Evolutionary conservation across 2,113 vertebrate genomes (phyloP).

Genomic region (Guaruba guarouba): DNA sequence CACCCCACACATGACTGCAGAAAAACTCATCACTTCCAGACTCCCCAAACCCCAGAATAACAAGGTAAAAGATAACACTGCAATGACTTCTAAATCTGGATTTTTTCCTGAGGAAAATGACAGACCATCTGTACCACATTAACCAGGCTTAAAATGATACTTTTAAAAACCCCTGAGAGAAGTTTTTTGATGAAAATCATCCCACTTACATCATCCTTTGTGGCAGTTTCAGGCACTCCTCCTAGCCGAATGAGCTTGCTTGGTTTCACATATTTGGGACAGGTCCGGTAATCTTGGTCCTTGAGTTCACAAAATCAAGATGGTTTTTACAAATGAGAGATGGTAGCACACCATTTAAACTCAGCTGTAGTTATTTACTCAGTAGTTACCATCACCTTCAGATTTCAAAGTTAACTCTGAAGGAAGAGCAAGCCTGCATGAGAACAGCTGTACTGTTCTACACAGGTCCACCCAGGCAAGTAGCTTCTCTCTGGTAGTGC

Average conservation of each 20-base stretch:
- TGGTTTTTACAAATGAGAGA: conserved; percentile 49
- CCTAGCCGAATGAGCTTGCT: conserved; percentile 89
- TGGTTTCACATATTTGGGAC: conserved; percentile 84
- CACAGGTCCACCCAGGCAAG: not conserved
- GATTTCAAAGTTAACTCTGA: not conserved
- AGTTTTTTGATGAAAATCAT: not conserved
- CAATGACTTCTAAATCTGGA: not conserved
- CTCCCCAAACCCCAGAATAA: not conserved
- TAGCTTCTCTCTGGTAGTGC: not conserved
- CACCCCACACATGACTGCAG: not conserved
- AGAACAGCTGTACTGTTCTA: not conserved
- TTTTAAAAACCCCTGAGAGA: not conserved
- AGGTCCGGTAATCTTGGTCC: conserved; percentile 95
- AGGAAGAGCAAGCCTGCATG: not conserved
- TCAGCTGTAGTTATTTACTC: not conserved
- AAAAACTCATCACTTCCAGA: not conserved
- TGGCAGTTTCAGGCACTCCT: conserved; percentile 91
- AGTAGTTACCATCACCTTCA: not conserved
- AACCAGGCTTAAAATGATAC: not conserved
- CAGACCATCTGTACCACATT: not conserved
- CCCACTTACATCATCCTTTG: conserved; percentile 89
- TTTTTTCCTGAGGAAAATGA: not conserved
- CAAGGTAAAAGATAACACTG: not conserved
- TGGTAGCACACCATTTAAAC: not conserved
- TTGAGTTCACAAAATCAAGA: conserved; percentile 73